Evolutionary conservation across 2,888 invertebrate genomes (phyloP).

Genomic region (Eupithecia inturbata): DNA sequence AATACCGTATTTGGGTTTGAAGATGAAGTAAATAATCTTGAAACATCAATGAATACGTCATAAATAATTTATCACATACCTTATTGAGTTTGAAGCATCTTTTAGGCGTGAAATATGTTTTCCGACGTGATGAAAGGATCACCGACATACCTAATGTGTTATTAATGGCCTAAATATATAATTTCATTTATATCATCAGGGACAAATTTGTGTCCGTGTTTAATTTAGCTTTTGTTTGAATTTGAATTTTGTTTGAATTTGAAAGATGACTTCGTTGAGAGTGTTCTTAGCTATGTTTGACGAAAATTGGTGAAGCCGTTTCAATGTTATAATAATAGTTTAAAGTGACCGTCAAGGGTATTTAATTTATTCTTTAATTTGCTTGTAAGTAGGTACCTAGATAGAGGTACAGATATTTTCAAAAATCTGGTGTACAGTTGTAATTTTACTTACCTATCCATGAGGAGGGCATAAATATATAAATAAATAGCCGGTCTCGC

Average conservation of each 20-base stretch:
- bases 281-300: too few species aligned
- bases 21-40: background rate
- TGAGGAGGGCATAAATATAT: too few species aligned
- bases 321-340: too few species aligned
- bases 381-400: too few species aligned
- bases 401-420: too few species aligned
- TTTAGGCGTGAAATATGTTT: background rate
- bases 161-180: background rate
- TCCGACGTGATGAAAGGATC: background rate
- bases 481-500: too few species aligned
- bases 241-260: background rate
- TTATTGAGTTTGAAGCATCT: background rate
- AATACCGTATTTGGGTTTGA: background rate
- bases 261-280: too few species aligned
- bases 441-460: too few species aligned
- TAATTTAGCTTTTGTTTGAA: background rate
- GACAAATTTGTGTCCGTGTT: background rate
- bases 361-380: too few species aligned
- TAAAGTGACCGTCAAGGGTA: too few species aligned
- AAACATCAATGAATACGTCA: background rate
- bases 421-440: too few species aligned
- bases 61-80: background rate
- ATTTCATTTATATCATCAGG: background rate
- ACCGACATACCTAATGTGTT: background rate
- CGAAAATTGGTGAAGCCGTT: too few species aligned